A percentile compares a stretch with the other conserved stretches of the same genome.
Evolutionary conservation across 1,140 invertebrate genomes (phyloP).

Genomic region (Neomicropteryx cornuta): DNA sequence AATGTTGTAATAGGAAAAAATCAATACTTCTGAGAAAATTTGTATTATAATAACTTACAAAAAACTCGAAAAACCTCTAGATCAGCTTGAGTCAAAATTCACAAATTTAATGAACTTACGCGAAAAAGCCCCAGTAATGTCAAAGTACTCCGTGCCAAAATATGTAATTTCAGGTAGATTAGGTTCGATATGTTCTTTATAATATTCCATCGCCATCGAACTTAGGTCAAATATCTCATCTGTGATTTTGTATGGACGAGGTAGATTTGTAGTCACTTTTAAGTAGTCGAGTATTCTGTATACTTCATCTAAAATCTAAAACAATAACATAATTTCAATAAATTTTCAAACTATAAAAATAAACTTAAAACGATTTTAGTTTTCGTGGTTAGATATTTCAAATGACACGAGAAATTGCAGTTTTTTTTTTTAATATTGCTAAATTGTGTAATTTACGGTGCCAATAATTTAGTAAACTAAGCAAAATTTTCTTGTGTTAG

Average conservation of each 20-base stretch:
- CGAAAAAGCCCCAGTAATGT: constrained; percentile 55
- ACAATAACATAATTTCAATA: constrained; percentile 10
- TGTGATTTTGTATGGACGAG: constrained; percentile 75
- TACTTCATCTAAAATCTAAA: constrained; percentile 57
- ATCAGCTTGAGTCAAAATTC: neutral
- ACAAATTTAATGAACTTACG: too few species aligned
- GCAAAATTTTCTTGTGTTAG: too few species aligned
- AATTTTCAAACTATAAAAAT: neutral
- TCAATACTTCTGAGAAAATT: too few species aligned
- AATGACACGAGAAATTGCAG: neutral
- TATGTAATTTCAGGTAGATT: constrained; percentile 77
- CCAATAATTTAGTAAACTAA: too few species aligned
- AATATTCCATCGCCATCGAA: constrained; percentile 90
- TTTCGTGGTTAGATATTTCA: neutral
- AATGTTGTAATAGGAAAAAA: too few species aligned
- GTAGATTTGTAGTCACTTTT: constrained; percentile 67
- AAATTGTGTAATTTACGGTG: constrained; percentile 6
- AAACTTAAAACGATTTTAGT: constrained; percentile 1
- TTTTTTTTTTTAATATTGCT: constrained; percentile 4
- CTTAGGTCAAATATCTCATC: constrained; percentile 87
- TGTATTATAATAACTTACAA: too few species aligned
- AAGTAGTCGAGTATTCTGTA: constrained; percentile 73
- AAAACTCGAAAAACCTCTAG: neutral
- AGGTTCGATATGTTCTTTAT: constrained; percentile 81
- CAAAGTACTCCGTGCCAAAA: constrained; percentile 72